Percentiles rank a stretch among this genome's conserved stretches.
Conservation (phyloP, 2,797 vertebrate species). For the Sparidentex hasta region DNA sequence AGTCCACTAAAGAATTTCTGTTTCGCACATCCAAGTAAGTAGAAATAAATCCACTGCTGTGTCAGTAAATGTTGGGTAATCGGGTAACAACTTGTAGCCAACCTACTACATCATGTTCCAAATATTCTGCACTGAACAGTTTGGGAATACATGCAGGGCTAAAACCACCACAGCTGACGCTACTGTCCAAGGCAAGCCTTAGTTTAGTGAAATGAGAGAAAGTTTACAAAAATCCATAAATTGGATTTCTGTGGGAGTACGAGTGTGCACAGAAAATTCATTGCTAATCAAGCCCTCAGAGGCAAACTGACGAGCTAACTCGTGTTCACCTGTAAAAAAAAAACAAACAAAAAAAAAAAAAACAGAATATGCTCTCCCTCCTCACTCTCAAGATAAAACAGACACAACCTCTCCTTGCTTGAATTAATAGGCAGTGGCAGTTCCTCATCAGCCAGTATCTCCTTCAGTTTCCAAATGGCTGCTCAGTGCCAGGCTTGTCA, state of each 20-base stretch:
- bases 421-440: constrained; percentile 74
- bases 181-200: neutral
- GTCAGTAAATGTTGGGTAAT: too few relatives aligned
- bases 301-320: neutral
- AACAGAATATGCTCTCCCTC: neutral
- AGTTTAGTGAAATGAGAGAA: neutral
- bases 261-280: neutral
- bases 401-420: constrained; percentile 35
- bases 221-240: neutral
- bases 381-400: constrained; percentile 14
- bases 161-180: neutral
- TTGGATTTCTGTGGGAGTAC: neutral
- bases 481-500: constrained; percentile 77
- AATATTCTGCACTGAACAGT: neutral
- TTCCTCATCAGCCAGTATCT: constrained; percentile 74
- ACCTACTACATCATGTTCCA: neutral
- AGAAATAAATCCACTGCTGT: neutral
- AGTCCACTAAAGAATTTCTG: too few relatives aligned
- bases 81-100: too few relatives aligned
- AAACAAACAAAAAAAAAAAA: too few relatives aligned
- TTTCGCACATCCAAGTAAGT: too few relatives aligned
- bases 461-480: constrained; percentile 75
- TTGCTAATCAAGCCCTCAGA: neutral
- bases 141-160: neutral
- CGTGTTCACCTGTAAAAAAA: neutral